These are phyloP conservation scores for Tenebrosternarchus preto DNA, from an alignment of 2,113 vertebrate genomes.

Conservation along the genomic window DNA sequence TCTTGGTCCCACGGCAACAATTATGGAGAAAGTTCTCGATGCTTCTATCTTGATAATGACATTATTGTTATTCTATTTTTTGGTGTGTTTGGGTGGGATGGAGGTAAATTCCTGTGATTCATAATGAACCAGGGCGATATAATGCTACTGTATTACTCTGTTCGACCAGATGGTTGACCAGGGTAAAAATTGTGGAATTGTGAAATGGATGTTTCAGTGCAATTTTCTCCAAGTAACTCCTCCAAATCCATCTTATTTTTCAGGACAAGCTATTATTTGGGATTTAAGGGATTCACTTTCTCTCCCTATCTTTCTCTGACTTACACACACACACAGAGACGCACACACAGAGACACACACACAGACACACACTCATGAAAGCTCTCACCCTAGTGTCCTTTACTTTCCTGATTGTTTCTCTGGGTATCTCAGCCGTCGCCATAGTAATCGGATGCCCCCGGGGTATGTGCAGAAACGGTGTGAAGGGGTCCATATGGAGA, in stretches of 20 bases:
- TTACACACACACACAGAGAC: not conserved
- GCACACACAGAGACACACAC: not conserved
- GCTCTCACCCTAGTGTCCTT: not conserved
- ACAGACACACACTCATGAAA: not conserved
- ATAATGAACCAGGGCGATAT: not conserved
- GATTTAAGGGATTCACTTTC: not conserved
- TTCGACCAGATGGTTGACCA: not conserved
- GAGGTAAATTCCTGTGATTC: not conserved
- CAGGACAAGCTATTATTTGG: not conserved
- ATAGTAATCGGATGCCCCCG: conserved; percentile 8
- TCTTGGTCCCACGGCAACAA: conserved; percentile 49
- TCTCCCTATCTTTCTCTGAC: not conserved
- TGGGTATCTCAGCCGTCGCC: not conserved
- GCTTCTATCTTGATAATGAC: conserved; percentile 15
- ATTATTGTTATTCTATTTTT: not conserved
- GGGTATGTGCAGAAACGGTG: not conserved
- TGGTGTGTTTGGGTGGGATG: conserved; percentile 3
- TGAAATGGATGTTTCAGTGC: not conserved
- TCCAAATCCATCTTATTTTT: not conserved
- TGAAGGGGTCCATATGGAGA: conserved; percentile 29
- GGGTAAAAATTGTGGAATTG: not conserved
- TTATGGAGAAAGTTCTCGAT: conserved; percentile 15
- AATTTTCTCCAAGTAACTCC: not conserved
- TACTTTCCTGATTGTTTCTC: conserved; percentile 6
- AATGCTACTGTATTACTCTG: not conserved